These are phyloP conservation scores for Eurois occulta DNA, from an alignment of 2,888 invertebrate genomes.

Conservation along the genomic window DNA sequence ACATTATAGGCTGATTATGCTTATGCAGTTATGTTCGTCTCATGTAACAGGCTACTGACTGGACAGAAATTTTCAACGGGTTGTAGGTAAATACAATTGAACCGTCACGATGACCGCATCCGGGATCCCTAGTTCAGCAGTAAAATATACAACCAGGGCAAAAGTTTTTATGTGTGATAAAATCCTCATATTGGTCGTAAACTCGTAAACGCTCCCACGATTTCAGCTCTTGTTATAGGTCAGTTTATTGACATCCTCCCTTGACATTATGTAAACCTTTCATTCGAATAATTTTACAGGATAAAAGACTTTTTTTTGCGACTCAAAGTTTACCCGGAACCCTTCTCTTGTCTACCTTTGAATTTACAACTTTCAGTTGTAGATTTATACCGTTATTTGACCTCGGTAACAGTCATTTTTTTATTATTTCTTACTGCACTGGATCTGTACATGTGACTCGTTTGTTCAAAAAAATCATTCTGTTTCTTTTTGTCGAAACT, in stretches of 20 bases:
- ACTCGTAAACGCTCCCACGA: neutral
- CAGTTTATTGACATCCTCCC: neutral
- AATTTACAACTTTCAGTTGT: slow-evolving; percentile 38
- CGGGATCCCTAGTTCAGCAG: neutral
- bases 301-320: slow-evolving; percentile 18
- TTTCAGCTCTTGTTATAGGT: neutral
- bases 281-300: slow-evolving; percentile 4
- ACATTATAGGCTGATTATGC: too few species aligned
- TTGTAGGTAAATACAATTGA: neutral
- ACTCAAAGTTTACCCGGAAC: slow-evolving; percentile 56
- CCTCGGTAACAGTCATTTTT: slow-evolving; percentile 41
- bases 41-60: neutral
- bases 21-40: neutral
- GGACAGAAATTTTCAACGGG: neutral
- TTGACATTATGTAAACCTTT: neutral
- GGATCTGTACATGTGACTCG: slow-evolving; percentile 34
- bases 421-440: slow-evolving; percentile 19
- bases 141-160: neutral
- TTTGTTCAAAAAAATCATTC: slow-evolving; percentile 18
- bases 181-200: neutral
- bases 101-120: too few species aligned
- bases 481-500: neutral
- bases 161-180: neutral
- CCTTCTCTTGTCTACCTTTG: slow-evolving; percentile 39
- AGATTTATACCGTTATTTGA: slow-evolving; percentile 32